A percentile compares a stretch with the other conserved stretches of the same genome.
These are phyloP conservation scores for Eulemur coronatus DNA, from an alignment of 2,797 vertebrate genomes.

Conservation along the genomic window DNA sequence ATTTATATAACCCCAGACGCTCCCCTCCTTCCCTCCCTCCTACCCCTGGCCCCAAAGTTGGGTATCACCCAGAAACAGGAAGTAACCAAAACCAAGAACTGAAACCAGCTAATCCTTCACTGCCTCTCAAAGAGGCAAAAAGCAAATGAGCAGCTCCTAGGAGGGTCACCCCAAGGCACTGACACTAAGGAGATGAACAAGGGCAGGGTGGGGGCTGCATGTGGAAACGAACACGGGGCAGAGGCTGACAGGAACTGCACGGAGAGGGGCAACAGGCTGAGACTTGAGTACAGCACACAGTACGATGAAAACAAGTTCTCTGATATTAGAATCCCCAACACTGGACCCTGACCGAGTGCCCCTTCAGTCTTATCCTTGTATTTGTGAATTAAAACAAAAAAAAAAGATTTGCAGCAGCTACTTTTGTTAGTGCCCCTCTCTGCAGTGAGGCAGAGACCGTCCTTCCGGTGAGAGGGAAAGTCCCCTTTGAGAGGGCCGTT, in stretches of 20 bases:
- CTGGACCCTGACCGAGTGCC: neutral
- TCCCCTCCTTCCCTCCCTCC: neutral
- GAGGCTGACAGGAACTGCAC: neutral
- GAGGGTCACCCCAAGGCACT: neutral
- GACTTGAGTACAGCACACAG: neutral
- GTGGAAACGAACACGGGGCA: neutral
- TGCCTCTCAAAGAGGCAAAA: neutral
- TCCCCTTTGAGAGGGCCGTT: rapidly evolving
- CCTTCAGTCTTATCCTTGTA: neutral
- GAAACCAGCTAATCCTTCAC: neutral
- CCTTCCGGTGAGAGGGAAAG: neutral
- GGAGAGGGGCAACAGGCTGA: neutral
- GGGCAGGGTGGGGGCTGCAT: neutral
- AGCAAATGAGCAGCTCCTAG: neutral
- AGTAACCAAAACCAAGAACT: constrained; percentile 54
- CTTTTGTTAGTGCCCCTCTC: neutral
- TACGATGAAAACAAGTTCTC: neutral
- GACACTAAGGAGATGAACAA: neutral
- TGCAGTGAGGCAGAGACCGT: neutral
- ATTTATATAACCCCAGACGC: neutral
- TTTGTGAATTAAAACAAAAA: neutral
- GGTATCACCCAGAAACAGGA: constrained; percentile 22
- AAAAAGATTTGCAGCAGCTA: neutral
- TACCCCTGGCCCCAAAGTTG: neutral
- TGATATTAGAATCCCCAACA: neutral